Evolutionary conservation across 1,140 invertebrate genomes (phyloP).

Genomic region (Aethina tumida): DNA sequence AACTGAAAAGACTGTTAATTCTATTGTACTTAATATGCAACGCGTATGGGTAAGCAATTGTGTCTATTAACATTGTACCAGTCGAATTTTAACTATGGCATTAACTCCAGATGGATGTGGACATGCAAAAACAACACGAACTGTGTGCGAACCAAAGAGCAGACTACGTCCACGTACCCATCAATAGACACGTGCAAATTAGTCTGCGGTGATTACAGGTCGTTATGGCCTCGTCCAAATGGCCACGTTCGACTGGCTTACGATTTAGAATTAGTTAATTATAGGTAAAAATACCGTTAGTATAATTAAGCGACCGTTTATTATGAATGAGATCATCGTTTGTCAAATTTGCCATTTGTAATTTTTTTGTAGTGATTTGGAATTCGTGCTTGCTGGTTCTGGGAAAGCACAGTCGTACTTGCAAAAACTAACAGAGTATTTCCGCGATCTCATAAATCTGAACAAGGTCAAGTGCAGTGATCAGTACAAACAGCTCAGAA

Average conservation of each 20-base stretch:
- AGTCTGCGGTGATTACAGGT: slow-evolving; percentile 53
- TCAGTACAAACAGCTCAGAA: slow-evolving; percentile 17
- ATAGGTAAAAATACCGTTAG: too few species aligned
- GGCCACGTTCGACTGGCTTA: slow-evolving; percentile 36
- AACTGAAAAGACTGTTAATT: too few species aligned
- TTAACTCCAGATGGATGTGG: too few species aligned
- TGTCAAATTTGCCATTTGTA: background rate
- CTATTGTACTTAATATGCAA: too few species aligned
- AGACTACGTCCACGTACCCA: slow-evolving; percentile 5
- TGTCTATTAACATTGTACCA: too few species aligned
- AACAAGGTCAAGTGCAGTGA: slow-evolving; percentile 23
- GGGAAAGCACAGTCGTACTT: background rate
- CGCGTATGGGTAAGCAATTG: too few species aligned
- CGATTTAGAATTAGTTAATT: slow-evolving; percentile 43
- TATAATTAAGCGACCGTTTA: too few species aligned
- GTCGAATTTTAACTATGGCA: too few species aligned
- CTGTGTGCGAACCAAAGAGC: too few species aligned
- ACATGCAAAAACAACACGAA: too few species aligned
- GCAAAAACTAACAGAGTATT: slow-evolving; percentile 4
- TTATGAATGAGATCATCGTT: background rate
- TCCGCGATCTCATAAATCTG: slow-evolving; percentile 6
- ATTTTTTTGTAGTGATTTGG: slow-evolving; percentile 11
- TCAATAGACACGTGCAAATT: slow-evolving; percentile 44
- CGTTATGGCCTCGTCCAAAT: slow-evolving; percentile 62
- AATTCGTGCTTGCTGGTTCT: background rate